These are phyloP conservation scores for Hoplodrina ambigua DNA, from an alignment of 2,888 invertebrate genomes.

Conservation along the genomic window DNA sequence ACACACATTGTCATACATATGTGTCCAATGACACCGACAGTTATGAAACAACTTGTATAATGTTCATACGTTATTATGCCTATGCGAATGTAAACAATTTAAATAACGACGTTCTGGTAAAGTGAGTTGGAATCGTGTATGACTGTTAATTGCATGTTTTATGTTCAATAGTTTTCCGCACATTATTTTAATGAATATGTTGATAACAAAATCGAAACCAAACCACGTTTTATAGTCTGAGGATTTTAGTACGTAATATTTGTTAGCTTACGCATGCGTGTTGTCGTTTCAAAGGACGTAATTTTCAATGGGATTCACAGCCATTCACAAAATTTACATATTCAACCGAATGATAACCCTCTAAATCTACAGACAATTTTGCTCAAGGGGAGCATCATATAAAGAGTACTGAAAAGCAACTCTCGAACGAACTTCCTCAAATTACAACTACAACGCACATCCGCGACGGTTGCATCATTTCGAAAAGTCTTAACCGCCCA, in stretches of 20 bases:
- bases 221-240: not conserved
- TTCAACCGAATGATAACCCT: slow-evolving; percentile 32
- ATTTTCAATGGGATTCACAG: slow-evolving; percentile 34
- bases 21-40: slow-evolving; percentile 70
- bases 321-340: slow-evolving; percentile 30
- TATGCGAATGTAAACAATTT: slow-evolving; percentile 61
- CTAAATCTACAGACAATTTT: slow-evolving; percentile 50
- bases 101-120: slow-evolving; percentile 38
- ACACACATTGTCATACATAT: slow-evolving; percentile 61
- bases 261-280: slow-evolving; percentile 3
- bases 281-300: slow-evolving; percentile 27
- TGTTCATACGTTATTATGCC: slow-evolving; percentile 61
- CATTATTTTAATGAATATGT: slow-evolving; percentile 7
- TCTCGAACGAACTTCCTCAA: slow-evolving; percentile 63
- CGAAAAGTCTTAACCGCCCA: slow-evolving; percentile 55
- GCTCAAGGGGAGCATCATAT: slow-evolving; percentile 45
- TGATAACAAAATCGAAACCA: slow-evolving; percentile 2
- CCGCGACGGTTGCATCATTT: slow-evolving; percentile 47
- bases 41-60: slow-evolving; percentile 66
- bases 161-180: slow-evolving; percentile 11
- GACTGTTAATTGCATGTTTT: slow-evolving; percentile 17
- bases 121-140: slow-evolving; percentile 37
- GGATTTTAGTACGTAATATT: not conserved
- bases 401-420: slow-evolving; percentile 58
- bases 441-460: slow-evolving; percentile 62